These are phyloP conservation scores for Pseudococcus jackbeardsleyi DNA, from an alignment of 2,888 invertebrate species.

Conservation along the genomic window DNA sequence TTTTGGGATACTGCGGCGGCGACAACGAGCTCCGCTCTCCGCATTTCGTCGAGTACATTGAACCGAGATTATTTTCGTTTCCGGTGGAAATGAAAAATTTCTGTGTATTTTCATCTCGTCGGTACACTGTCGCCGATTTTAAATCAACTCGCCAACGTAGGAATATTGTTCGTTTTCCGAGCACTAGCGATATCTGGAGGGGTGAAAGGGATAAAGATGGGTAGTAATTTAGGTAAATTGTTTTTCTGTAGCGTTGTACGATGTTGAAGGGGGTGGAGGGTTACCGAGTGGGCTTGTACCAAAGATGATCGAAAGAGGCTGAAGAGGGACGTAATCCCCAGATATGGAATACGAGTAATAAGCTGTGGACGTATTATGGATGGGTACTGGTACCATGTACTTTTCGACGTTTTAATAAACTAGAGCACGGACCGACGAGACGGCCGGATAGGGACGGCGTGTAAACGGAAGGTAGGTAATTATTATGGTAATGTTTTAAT, in stretches of 20 bases:
- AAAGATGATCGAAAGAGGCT: neutral
- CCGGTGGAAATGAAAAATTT: slow-evolving; percentile 14
- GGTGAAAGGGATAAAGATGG: neutral
- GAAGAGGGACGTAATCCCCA: neutral
- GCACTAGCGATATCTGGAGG: too few species aligned
- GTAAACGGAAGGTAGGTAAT: slow-evolving; percentile 28
- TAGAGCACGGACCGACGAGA: neutral
- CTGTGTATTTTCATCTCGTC: neutral
- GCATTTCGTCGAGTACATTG: neutral
- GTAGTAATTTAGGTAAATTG: slow-evolving; percentile 3
- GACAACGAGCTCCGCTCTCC: neutral
- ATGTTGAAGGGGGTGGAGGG: neutral
- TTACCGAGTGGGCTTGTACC: neutral
- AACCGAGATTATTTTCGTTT: slow-evolving; percentile 32
- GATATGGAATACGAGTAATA: neutral
- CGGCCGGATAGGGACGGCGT: neutral
- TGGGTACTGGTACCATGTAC: neutral
- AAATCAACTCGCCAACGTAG: neutral
- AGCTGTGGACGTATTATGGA: neutral
- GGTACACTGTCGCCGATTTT: neutral
- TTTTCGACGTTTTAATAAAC: too few species aligned
- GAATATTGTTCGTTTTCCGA: neutral
- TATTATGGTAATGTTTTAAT: slow-evolving; percentile 64
- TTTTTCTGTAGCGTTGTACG: neutral
- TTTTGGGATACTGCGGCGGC: neutral